phyloP scores from a whole-genome alignment of 2,113 vertebrate genomes.

The Ochotona curzoniae region DNA sequence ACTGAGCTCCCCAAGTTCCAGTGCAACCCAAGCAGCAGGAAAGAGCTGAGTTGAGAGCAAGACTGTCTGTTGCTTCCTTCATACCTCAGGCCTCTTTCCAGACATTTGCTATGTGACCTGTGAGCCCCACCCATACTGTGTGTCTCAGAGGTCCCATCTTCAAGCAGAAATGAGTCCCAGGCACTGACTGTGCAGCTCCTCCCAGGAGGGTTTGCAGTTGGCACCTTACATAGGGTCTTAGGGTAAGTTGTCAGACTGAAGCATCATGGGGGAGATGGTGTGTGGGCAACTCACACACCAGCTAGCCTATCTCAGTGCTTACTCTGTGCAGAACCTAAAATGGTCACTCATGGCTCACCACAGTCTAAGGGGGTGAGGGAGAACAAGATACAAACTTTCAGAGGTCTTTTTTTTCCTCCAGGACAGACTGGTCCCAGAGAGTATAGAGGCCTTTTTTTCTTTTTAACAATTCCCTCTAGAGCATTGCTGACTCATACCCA shows the following conservation, averaged over 20 bases:
- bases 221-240: background rate
- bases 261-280: background rate
- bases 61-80: rapidly evolving
- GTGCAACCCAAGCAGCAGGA: background rate
- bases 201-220: background rate
- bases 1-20: background rate
- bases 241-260: background rate
- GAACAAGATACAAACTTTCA: slow-evolving; percentile 30
- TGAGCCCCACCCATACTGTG: background rate
- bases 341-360: background rate
- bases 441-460: background rate
- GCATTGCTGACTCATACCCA: slow-evolving; percentile 52
- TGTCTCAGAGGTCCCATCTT: background rate
- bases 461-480: slow-evolving; percentile 7
- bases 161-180: background rate
- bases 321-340: slow-evolving; percentile 52
- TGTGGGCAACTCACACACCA: slow-evolving; percentile 35
- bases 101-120: rapidly evolving
- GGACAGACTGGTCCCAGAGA: background rate
- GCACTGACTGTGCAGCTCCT: background rate
- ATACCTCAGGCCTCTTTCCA: background rate
- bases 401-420: background rate
- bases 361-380: slow-evolving; percentile 2
- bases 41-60: background rate
- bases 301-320: slow-evolving; percentile 11